A percentile compares a stretch with the other conserved stretches of the same genome.
These are phyloP conservation scores for Phoeniculus purpureus DNA, from an alignment of 2,797 vertebrate species.

Conservation along the genomic window DNA sequence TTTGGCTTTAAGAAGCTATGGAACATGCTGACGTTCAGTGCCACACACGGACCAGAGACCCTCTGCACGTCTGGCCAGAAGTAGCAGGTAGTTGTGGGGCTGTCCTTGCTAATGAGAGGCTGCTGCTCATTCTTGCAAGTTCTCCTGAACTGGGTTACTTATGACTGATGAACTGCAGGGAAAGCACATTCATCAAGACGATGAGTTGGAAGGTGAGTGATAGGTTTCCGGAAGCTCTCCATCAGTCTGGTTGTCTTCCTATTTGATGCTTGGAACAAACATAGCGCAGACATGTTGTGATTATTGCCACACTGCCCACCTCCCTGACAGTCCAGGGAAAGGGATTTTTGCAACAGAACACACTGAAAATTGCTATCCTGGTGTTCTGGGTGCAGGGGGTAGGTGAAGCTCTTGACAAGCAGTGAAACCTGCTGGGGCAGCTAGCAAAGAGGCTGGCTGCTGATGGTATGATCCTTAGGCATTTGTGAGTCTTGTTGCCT, in stretches of 20 bases:
- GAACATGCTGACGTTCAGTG: accelerated
- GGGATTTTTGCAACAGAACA: not conserved
- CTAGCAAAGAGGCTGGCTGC: not conserved
- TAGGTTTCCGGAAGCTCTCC: not conserved
- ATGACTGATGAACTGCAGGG: not conserved
- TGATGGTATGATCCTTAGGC: not conserved
- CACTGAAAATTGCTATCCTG: not conserved
- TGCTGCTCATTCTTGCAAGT: not conserved
- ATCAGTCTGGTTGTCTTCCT: not conserved
- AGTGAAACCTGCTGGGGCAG: not conserved
- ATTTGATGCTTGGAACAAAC: not conserved
- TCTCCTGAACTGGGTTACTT: not conserved
- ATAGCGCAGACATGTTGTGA: not conserved
- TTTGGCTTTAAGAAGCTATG: not conserved
- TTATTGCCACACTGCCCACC: not conserved
- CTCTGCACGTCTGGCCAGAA: not conserved
- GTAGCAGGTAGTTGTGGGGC: not conserved
- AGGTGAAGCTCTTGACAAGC: not conserved
- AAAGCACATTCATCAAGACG: not conserved
- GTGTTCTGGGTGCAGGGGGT: not conserved
- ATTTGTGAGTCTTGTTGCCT: not conserved
- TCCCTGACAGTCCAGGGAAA: not conserved
- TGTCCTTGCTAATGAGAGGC: not conserved
- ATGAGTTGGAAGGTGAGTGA: not conserved
- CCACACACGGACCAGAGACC: not conserved